phyloP scores from a whole-genome alignment of 1,140 invertebrate species.

The Orius laevigatus region DNA sequence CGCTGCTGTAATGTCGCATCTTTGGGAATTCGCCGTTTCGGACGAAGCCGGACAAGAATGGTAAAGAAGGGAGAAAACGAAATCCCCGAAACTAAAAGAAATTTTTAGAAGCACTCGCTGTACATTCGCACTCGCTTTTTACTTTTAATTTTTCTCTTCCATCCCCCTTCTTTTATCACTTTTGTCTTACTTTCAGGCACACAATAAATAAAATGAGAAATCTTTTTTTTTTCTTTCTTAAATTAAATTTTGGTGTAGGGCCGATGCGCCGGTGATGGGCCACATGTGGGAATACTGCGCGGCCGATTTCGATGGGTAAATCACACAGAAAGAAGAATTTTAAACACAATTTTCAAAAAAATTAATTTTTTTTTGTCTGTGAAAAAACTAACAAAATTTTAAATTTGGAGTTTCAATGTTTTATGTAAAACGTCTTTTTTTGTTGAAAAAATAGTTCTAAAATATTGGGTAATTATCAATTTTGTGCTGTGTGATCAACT shows the following conservation, averaged over 20 bases:
- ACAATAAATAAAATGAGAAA: background rate
- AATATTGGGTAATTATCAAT: too few relatives aligned
- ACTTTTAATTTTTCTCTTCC: constrained; percentile 10
- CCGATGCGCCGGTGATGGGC: constrained; percentile 88
- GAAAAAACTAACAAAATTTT: constrained; percentile 1
- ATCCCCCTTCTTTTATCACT: background rate
- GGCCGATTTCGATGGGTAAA: constrained; percentile 49
- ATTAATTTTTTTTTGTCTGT: too few relatives aligned
- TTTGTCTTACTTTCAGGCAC: background rate
- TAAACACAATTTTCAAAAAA: constrained; percentile 2
- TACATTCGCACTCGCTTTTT: constrained; percentile 4
- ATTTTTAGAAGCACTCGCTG: constrained; percentile 1
- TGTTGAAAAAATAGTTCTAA: too few relatives aligned
- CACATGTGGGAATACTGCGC: constrained; percentile 85
- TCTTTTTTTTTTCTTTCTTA: constrained; percentile 13
- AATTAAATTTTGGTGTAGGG: constrained; percentile 41
- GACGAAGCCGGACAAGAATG: constrained; percentile 41
- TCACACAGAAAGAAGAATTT: constrained; percentile 4
- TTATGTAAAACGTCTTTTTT: background rate
- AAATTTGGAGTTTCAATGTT: background rate
- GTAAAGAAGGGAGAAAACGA: constrained; percentile 34
- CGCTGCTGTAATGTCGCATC: constrained; percentile 76
- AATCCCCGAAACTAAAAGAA: background rate
- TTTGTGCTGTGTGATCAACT: too few relatives aligned
- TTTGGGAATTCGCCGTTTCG: constrained; percentile 68